Percentiles rank a stretch among this genome's conserved stretches.
Conservation (phyloP, 2,888 invertebrate species). For the Strigamia crassipes region DNA sequence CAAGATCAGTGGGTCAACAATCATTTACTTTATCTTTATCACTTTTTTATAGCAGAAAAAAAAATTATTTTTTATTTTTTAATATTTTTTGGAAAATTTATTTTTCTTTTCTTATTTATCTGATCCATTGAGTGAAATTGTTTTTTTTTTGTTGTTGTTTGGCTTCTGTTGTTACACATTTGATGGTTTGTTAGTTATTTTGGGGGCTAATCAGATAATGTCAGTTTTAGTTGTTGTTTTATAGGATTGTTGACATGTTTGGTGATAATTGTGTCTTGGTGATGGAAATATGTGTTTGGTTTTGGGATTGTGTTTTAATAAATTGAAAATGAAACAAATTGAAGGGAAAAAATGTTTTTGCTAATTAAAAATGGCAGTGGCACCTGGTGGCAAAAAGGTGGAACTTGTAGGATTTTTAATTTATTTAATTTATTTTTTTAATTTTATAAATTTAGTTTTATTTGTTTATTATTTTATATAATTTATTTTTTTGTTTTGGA, state of each 20-base stretch:
- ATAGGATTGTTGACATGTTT: slow-evolving; percentile 4
- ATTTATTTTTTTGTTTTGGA: too few relatives aligned
- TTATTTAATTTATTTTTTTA: too few relatives aligned
- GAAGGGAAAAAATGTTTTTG: background rate
- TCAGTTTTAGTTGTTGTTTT: background rate
- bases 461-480: too few relatives aligned
- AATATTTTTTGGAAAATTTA: background rate
- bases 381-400: background rate
- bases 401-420: background rate
- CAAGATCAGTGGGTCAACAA: background rate
- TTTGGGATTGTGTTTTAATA: background rate
- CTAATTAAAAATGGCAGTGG: background rate
- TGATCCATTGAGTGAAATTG: background rate
- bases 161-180: background rate
- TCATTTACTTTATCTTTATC: background rate
- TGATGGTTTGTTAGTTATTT: background rate
- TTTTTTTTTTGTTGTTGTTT: background rate
- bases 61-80: too few relatives aligned
- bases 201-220: background rate
- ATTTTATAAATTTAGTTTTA: too few relatives aligned
- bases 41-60: too few relatives aligned
- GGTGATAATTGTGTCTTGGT: background rate
- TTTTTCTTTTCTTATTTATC: background rate
- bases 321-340: background rate
- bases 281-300: background rate